Evolutionary conservation across 1,140 invertebrate genomes (phyloP).

Genomic region (Ceratoteleas bidentatus): DNA sequence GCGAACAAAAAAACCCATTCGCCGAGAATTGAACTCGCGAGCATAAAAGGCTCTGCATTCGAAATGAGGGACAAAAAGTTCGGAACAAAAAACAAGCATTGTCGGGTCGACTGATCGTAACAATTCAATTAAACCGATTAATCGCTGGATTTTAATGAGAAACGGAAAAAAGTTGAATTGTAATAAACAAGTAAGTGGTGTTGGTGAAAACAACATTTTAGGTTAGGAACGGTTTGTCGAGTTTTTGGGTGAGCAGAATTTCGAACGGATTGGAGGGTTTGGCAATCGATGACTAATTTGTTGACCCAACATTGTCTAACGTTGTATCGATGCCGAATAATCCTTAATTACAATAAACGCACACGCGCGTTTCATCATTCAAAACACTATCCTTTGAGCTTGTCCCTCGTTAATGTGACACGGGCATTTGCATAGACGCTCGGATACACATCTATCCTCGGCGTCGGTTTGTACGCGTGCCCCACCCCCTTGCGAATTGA

Average conservation of each 20-base stretch:
- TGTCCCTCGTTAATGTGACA: conserved; percentile 49
- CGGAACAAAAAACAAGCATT: too few relatives aligned
- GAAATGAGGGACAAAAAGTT: background rate
- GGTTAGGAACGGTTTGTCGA: too few relatives aligned
- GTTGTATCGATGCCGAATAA: conserved; percentile 34
- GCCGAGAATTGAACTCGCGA: background rate
- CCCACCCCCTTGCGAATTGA: too few relatives aligned
- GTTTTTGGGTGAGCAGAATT: too few relatives aligned
- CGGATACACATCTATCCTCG: conserved; percentile 45
- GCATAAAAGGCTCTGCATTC: background rate
- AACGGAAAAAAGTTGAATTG: too few relatives aligned
- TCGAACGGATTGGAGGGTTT: too few relatives aligned
- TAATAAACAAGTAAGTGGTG: too few relatives aligned
- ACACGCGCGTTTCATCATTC: conserved; percentile 26
- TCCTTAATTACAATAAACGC: conserved; percentile 38
- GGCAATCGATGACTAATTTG: conserved; percentile 21
- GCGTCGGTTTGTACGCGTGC: too few relatives aligned
- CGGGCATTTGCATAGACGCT: conserved; percentile 60
- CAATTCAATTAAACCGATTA: conserved; percentile 17
- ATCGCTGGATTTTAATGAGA: too few relatives aligned
- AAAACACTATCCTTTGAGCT: conserved; percentile 21
- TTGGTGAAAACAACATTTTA: too few relatives aligned
- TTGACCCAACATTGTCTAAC: conserved; percentile 37
- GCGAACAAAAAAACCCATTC: background rate
- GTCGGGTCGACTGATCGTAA: background rate